These are phyloP conservation scores for Diabrotica virgifera DNA, from an alignment of 1,140 invertebrate species.

Conservation along the genomic window DNA sequence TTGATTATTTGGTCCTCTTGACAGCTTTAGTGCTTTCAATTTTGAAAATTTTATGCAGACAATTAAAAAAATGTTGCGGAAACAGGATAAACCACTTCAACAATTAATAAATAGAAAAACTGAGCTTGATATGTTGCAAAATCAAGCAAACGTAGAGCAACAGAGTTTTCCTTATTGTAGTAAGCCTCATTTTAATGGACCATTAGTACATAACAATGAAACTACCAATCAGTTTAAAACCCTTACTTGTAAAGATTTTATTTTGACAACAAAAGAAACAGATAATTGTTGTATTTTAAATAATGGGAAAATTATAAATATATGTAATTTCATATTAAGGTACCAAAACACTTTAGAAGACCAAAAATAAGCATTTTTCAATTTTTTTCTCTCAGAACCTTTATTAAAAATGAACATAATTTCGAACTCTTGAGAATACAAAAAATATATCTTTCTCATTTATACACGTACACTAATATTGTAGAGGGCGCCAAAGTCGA, in stretches of 20 bases:
- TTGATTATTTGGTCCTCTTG: slow-evolving; percentile 12
- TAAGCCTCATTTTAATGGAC: not conserved
- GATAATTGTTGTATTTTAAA: slow-evolving; percentile 4
- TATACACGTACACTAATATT: no score
- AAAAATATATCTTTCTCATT: no score
- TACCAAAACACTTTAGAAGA: no score
- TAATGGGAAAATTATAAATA: not conserved
- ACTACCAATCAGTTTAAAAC: not conserved
- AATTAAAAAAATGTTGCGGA: slow-evolving; percentile 15
- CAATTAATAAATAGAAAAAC: slow-evolving; percentile 6
- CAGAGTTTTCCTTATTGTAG: not conserved
- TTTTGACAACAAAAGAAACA: not conserved
- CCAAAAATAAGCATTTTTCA: no score
- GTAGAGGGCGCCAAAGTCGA: no score
- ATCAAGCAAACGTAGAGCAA: not conserved
- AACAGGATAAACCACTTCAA: slow-evolving; percentile 22
- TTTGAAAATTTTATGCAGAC: slow-evolving; percentile 16
- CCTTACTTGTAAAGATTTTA: not conserved
- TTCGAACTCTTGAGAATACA: no score
- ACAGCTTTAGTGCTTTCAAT: slow-evolving; percentile 15
- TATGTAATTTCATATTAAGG: not conserved
- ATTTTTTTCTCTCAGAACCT: no score
- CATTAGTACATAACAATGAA: not conserved
- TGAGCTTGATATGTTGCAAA: not conserved
- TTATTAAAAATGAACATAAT: no score